phyloP scores from a whole-genome alignment of 2,888 invertebrate genomes.

The Resseliella maxima region DNA sequence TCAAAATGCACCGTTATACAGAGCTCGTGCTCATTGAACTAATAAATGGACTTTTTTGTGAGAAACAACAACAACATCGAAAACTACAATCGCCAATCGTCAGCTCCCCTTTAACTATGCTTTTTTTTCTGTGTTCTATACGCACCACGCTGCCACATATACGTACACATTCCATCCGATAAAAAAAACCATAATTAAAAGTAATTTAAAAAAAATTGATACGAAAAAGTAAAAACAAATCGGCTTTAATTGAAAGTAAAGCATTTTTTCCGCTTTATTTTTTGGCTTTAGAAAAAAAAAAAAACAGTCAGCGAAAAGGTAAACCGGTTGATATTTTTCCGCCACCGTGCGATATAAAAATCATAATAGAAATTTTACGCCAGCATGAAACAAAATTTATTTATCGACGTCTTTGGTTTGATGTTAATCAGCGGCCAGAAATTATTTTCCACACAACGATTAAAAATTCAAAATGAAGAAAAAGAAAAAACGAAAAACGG shows the following conservation, averaged over 20 bases:
- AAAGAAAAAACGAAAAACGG: not conserved
- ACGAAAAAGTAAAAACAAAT: not conserved
- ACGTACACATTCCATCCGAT: not conserved
- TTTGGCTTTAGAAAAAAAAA: no score
- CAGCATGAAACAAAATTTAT: not conserved
- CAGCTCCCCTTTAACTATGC: not conserved
- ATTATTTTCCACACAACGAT: not conserved
- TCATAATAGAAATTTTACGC: conserved; percentile 30
- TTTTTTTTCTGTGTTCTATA: not conserved
- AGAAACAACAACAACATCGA: no score
- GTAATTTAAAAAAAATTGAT: not conserved
- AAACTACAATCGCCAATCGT: conserved; percentile 1
- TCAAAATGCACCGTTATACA: not conserved
- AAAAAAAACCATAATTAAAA: conserved; percentile 1
- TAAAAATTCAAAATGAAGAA: not conserved
- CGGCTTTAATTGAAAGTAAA: not conserved
- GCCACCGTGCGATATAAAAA: not conserved
- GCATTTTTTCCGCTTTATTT: not conserved
- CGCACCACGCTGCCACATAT: not conserved
- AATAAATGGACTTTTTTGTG: not conserved
- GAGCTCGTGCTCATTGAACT: not conserved
- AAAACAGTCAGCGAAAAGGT: not conserved
- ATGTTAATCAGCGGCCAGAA: conserved; percentile 28
- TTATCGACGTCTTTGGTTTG: conserved; percentile 5
- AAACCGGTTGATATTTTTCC: conserved; percentile 2